A percentile compares a stretch with the other conserved stretches of the same genome.
Conservation (phyloP, 2,113 vertebrate species). For the Eptatretus burgeri region DNA sequence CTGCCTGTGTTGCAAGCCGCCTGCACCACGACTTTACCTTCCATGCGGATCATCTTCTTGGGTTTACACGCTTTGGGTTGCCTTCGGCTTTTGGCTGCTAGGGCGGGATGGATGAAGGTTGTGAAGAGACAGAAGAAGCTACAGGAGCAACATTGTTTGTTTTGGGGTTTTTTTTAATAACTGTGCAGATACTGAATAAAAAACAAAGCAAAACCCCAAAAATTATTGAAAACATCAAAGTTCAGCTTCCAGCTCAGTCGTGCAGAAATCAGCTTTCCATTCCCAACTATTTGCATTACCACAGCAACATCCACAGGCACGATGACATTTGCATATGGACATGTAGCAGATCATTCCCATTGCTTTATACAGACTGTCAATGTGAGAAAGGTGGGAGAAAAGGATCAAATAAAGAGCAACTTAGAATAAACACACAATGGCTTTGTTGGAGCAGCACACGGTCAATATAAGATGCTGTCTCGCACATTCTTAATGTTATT, state of each 20-base stretch:
- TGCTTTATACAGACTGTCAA: too few relatives aligned
- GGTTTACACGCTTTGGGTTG: constrained; percentile 96
- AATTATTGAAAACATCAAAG: background rate
- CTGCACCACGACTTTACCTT: constrained; percentile 63
- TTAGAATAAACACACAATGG: too few relatives aligned
- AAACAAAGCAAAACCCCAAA: background rate
- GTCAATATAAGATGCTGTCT: too few relatives aligned
- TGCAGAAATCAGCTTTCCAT: too few relatives aligned
- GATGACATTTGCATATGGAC: too few relatives aligned
- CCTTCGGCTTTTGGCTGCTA: constrained; percentile 65
- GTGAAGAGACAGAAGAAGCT: constrained; percentile 6
- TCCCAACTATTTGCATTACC: too few relatives aligned
- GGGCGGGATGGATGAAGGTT: background rate
- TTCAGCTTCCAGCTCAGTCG: background rate
- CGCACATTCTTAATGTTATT: too few relatives aligned
- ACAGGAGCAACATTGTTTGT: background rate
- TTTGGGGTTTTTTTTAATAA: background rate
- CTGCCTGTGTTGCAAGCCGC: constrained; percentile 94
- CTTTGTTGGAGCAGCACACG: too few relatives aligned
- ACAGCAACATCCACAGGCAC: too few relatives aligned
- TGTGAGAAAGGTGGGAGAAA: too few relatives aligned
- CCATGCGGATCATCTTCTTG: constrained; percentile 96
- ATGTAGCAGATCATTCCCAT: too few relatives aligned
- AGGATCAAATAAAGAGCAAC: too few relatives aligned
- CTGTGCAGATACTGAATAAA: background rate